Evolutionary conservation across 2,797 vertebrate genomes (phyloP), one percentile per base, ranked within the genome.

Genomic region (Allobates femoralis): DNA sequence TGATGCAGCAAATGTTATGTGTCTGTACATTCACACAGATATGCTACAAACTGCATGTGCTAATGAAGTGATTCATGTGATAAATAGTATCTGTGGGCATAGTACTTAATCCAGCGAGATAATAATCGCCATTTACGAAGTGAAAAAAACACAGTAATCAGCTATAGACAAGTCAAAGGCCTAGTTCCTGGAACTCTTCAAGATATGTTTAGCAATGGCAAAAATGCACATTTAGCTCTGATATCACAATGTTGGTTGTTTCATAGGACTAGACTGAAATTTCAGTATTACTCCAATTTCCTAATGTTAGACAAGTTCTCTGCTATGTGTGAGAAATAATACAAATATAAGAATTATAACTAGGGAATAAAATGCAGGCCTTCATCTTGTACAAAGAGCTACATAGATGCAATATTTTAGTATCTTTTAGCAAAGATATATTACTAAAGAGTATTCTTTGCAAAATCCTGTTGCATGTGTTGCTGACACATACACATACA

Each of bases 1-100:
- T 32, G 77, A 58, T 79, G 76, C 76, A 79, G 76, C 76, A 60
- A 60, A n/a, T 56, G 51, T 34, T n/a, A 79, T 41, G 37, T 37
- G 55, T 60, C 30, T 79, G 30, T 79, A 23, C 55, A 37, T 60
- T 60, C 53, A 23, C 34, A 15, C 1, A 32, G 23, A 34, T 34
- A 32, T 23, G 16, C 16, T 41, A 6, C 30, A 8, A 41, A 55
- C 28, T 81, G 79, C 12, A 69, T 69, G 28, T 12, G 30, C 21
- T 81, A n/a, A 55, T 69, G 21, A 55, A 32, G 46, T n/a, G 79
- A 69, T 69, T 67, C 46, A 23, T 32, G 41, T 51, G 79, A 67
- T 41, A 28, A 50, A 28, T 5, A 12, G 15, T 7, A 51, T 21
- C 16, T 26, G 55, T 58, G 34, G 53, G 16, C 14, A n/a, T 37